Base-by-base conservation (phyloP, 2,797 vertebrate genomes). In the Numenius phaeopus region DNA sequence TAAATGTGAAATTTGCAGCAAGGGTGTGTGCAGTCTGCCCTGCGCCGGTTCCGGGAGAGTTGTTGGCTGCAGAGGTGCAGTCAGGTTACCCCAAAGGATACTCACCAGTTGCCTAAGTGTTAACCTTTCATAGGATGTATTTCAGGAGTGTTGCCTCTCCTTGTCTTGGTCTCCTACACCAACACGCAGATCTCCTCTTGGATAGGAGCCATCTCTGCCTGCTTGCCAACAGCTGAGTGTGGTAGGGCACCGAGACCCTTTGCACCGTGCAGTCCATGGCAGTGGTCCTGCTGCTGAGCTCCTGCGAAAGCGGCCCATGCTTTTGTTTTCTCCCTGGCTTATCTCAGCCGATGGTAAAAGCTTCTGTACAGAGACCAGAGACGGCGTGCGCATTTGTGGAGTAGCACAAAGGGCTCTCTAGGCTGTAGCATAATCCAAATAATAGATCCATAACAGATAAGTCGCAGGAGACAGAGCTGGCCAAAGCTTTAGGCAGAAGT, bases 241-340 rank as follows among this genome's bases (percentile, higher is more conserved):
- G 23, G 27, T n/a, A 73, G 29, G 40, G 52, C 62, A 42, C 1
- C 0, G 1, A 39, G 62, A 32, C 17, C 37, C 78, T 42, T 10
- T 6, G 32, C 37, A n/a, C 0, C 3, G 24, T 0, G 1, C 58
- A 54, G 57, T 67, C 67, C 39, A 6, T 8, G 0, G 0, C 0
- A 0, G 29, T 0, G 1, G 19, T 58, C 24, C 79, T 44, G 64
- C 46, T 40, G 47, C 5, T 0, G 32, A 54, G 19, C 39, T 62
- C 44, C 70, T 40, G 58, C 2, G 1, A 26, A 62, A 81, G 54
- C 7, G 3, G 30, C 32, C 46, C 0, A 0, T 15, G 65, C 13
- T 90, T 62, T 39, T 37, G 2, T 67, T 49, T 67, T 47, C 47
- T 59, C 30, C n/a, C 37, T 27, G 83, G 22, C 32, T 90, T 37